These are phyloP conservation scores for Heliconius erato DNA, from an alignment of 2,888 invertebrate species.

Conservation along the genomic window DNA sequence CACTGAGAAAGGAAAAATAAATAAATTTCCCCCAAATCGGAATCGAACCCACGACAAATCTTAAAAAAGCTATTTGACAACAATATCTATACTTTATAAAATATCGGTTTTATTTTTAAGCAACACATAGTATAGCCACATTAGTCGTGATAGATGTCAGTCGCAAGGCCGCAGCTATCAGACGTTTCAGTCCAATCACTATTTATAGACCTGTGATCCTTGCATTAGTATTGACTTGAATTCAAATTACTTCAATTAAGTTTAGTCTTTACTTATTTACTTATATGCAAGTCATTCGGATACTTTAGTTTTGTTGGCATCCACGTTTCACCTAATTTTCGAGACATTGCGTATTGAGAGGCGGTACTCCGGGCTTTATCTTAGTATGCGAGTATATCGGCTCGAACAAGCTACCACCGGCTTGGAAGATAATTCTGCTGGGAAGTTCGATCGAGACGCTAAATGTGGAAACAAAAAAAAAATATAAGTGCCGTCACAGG, in stretches of 20 bases:
- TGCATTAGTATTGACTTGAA: slow-evolving; percentile 33
- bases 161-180: slow-evolving; percentile 30
- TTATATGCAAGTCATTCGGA: not conserved
- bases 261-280: not conserved
- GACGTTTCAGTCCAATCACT: slow-evolving; percentile 25
- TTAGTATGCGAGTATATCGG: too few species aligned
- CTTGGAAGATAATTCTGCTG: not conserved
- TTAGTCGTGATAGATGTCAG: slow-evolving; percentile 45
- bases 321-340: too few species aligned
- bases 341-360: not conserved
- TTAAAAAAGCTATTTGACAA: not conserved
- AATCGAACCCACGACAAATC: not conserved
- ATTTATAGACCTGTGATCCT: slow-evolving; percentile 47
- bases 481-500: not conserved
- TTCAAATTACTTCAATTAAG: slow-evolving; percentile 22
- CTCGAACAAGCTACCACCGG: not conserved
- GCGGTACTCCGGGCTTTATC: not conserved
- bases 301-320: not conserved
- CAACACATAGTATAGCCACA: not conserved
- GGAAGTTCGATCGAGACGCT: not conserved
- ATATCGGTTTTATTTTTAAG: not conserved
- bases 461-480: not conserved
- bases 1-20: not conserved
- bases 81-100: not conserved
- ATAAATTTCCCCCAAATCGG: not conserved